Evolutionary conservation across 2,797 vertebrate genomes (phyloP), one percentile per base, ranked within the genome.

Genomic region (Thaleichthys pacificus): DNA sequence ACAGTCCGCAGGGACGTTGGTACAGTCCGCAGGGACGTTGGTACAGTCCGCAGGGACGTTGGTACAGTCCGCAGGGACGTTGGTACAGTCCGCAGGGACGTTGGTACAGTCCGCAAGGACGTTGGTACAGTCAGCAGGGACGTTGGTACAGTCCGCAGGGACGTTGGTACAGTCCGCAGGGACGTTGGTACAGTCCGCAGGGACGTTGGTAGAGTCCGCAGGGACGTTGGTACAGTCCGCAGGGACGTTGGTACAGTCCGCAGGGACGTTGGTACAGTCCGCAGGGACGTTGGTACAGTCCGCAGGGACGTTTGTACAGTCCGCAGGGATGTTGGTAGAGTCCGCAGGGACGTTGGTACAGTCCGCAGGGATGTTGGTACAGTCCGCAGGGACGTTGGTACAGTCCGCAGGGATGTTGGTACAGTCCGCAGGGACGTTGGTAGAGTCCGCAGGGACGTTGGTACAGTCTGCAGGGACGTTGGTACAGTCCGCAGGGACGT

Each of bases 1-100:
- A 28, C 26, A 28, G 26, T 28, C 26, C 3, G 26, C 2, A 3
- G 3, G 26, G 26, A 28, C 26, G 26, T 28, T 28, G 26, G 26
- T 28, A 28, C 26, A 28, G 26, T 28, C 26, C 49, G 57, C 69
- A 74, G 80, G 76, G 78, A 85, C 69, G 54, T 49, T 58, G 78
- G 26, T 28, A 28, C 26, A 28, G 26, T 28, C 26, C 49, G 57
- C 69, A 74, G 80, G 76, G 78, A 85, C 68, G 49, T 49, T 58
- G 78, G 26, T 28, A 28, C 26, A 28, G 26, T 28, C 26, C 47
- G 57, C 67, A 72, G 80, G 76, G 78, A 85, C 69, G 54, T 49
- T 58, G 78, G 26, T 28, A 28, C 26, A 28, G 26, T 28, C 26
- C 54, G 57, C 69, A 74, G 80, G 76, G 78, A 85, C 69, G 54